Percentiles rank a stretch among this genome's conserved stretches.
phyloP scores from a whole-genome alignment of 2,797 vertebrate species.

The Acanthornis magna region DNA sequence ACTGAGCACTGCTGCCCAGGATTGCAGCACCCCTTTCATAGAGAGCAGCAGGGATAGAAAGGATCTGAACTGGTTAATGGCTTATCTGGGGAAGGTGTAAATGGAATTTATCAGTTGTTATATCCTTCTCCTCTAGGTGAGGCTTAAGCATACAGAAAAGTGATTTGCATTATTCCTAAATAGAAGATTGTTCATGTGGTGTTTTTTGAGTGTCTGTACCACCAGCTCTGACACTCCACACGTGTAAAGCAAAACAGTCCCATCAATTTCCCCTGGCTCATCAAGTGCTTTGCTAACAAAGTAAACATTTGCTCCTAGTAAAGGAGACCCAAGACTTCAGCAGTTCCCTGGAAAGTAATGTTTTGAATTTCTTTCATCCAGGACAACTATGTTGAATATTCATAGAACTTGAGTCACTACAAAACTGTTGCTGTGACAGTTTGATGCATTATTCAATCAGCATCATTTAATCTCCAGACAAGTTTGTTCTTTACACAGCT shows the following conservation, averaged over 20 bases:
- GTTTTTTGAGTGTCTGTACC: neutral
- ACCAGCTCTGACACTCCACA: neutral
- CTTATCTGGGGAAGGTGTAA: neutral
- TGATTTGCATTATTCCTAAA: neutral
- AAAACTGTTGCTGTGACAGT: neutral
- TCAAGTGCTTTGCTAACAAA: neutral
- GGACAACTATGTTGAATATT: neutral
- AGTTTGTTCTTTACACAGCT: neutral
- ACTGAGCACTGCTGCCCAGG: neutral
- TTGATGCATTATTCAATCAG: neutral
- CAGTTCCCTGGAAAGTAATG: neutral
- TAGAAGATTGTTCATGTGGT: fast-evolving
- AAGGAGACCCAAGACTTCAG: neutral
- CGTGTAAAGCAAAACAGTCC: neutral
- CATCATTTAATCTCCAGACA: neutral
- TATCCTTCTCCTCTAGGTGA: neutral
- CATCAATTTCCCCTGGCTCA: neutral
- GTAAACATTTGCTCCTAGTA: neutral
- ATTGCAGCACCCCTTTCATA: neutral
- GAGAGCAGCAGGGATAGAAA: neutral
- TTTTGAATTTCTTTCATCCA: neutral
- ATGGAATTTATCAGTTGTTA: neutral
- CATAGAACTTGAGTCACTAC: neutral
- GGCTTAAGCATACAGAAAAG: neutral
- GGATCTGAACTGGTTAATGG: neutral